A percentile compares a stretch with the other conserved stretches of the same genome.
Conservation (phyloP, 2,113 vertebrate species). For the Neoarius graeffei region DNA sequence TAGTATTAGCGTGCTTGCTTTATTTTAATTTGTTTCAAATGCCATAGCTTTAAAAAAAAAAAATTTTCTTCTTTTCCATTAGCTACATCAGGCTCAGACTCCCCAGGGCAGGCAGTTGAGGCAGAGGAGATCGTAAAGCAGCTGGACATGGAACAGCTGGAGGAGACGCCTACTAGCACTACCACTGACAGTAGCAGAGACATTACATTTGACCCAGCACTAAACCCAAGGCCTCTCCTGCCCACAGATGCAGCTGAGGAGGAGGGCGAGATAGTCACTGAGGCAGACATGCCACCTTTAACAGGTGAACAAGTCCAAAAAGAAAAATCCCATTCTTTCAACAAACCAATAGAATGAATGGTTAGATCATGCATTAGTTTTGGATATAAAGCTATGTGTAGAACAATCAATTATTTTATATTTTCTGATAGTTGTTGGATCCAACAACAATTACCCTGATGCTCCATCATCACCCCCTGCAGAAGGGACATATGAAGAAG, state of each 20-base stretch:
- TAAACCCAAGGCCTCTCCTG: slow-evolving; percentile 45
- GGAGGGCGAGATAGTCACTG: slow-evolving; percentile 76
- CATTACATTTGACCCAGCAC: slow-evolving; percentile 52
- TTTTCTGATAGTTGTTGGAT: slow-evolving; percentile 80
- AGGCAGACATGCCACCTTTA: slow-evolving; percentile 88
- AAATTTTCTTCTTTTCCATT: slow-evolving; percentile 3
- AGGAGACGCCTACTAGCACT: slow-evolving; percentile 82
- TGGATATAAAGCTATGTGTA: not conserved
- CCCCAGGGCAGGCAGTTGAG: slow-evolving; percentile 85
- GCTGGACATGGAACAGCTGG: slow-evolving; percentile 86
- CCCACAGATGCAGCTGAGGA: slow-evolving; percentile 59
- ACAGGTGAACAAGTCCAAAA: slow-evolving; percentile 76
- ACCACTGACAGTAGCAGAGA: slow-evolving; percentile 74
- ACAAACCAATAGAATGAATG: not conserved
- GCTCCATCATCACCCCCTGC: slow-evolving; percentile 76
- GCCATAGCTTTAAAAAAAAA: not conserved
- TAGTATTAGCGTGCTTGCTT: not conserved
- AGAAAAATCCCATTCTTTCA: not conserved
- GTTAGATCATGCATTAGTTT: slow-evolving; percentile 41
- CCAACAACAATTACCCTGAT: slow-evolving; percentile 83
- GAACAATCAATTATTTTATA: not conserved
- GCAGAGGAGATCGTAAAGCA: slow-evolving; percentile 89
- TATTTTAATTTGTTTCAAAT: not conserved
- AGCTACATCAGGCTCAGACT: slow-evolving; percentile 85
- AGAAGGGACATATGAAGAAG: slow-evolving; percentile 94